These are phyloP conservation scores for Leptopilina drosophilae DNA, from an alignment of 2,888 invertebrate genomes.

Conservation along the genomic window DNA sequence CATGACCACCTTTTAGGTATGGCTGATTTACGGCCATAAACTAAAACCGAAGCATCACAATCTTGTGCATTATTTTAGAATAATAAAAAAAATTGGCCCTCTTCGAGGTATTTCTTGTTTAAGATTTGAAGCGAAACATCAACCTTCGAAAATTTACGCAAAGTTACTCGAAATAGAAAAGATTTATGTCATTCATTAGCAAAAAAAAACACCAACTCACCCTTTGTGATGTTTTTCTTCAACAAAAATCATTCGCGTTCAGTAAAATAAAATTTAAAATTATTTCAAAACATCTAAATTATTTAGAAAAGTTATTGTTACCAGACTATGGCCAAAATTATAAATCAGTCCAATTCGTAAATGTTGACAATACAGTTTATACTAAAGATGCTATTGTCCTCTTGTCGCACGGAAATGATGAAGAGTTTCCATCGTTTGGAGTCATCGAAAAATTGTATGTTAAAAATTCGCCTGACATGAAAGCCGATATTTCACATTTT, in stretches of 20 bases:
- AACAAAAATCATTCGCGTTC: constrained; percentile 19
- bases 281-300: not conserved
- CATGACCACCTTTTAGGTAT: constrained; percentile 55
- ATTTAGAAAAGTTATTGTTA: constrained; percentile 25
- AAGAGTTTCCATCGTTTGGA: constrained; percentile 15
- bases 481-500: not conserved
- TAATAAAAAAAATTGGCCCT: constrained; percentile 55
- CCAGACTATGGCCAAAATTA: not conserved
- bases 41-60: constrained; percentile 58
- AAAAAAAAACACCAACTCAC: constrained; percentile 31
- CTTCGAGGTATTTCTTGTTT: constrained; percentile 54
- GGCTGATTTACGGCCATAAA: constrained; percentile 19
- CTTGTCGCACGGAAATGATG: not conserved
- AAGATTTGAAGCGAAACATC: constrained; percentile 59
- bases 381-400: constrained; percentile 12
- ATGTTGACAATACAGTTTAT: constrained; percentile 2
- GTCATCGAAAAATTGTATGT: constrained; percentile 16
- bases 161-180: constrained; percentile 27
- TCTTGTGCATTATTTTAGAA: constrained; percentile 54
- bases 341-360: constrained; percentile 3
- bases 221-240: constrained; percentile 32
- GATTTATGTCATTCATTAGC: constrained; percentile 34
- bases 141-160: constrained; percentile 49
- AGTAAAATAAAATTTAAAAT: constrained; percentile 16
- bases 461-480: not conserved